These are phyloP conservation scores for Crossaster papposus DNA, from an alignment of 53 echinoderm and acorn worm species.

Conservation along the genomic window DNA sequence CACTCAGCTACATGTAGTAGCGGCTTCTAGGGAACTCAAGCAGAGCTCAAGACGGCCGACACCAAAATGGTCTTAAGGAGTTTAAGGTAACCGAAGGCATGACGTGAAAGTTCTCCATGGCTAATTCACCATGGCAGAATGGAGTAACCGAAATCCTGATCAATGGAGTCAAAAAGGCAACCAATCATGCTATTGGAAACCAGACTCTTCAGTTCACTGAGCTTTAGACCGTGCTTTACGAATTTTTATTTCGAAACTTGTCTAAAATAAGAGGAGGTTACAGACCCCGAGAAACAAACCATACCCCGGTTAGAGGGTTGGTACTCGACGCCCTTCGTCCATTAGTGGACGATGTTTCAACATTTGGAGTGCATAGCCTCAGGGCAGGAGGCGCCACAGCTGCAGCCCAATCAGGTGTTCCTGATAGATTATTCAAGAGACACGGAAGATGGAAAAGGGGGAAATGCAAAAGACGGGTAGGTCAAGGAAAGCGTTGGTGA, in stretches of 20 bases:
- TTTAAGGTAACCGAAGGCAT: too few relatives aligned
- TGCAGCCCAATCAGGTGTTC: slow-evolving; percentile 16
- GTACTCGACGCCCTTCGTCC: slow-evolving; percentile 39
- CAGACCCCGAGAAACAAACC: slow-evolving; percentile 22
- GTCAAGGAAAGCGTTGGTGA: not conserved
- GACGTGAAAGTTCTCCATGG: too few relatives aligned
- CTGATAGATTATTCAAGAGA: slow-evolving; percentile 40
- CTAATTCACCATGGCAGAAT: too few relatives aligned
- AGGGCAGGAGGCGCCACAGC: slow-evolving; percentile 40
- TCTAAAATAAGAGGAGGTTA: slow-evolving; percentile 40
- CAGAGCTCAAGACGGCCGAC: too few relatives aligned
- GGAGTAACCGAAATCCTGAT: too few relatives aligned
- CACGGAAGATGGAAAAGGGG: slow-evolving; percentile 31
- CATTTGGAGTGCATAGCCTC: slow-evolving; percentile 41
- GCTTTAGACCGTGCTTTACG: too few relatives aligned
- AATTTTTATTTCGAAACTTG: not conserved
- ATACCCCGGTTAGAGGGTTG: slow-evolving; percentile 29
- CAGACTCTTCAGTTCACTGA: too few relatives aligned
- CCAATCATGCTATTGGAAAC: too few relatives aligned
- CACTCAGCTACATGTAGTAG: too few relatives aligned
- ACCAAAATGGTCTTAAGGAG: too few relatives aligned
- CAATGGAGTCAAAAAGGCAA: too few relatives aligned
- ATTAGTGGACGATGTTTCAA: slow-evolving; percentile 39
- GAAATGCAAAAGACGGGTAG: slow-evolving; percentile 38
- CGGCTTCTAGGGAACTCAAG: too few relatives aligned